Percentiles rank a stretch among this genome's conserved stretches.
Evolutionary conservation across 2,888 invertebrate species (phyloP).

Genomic region (Ctena decussata): DNA sequence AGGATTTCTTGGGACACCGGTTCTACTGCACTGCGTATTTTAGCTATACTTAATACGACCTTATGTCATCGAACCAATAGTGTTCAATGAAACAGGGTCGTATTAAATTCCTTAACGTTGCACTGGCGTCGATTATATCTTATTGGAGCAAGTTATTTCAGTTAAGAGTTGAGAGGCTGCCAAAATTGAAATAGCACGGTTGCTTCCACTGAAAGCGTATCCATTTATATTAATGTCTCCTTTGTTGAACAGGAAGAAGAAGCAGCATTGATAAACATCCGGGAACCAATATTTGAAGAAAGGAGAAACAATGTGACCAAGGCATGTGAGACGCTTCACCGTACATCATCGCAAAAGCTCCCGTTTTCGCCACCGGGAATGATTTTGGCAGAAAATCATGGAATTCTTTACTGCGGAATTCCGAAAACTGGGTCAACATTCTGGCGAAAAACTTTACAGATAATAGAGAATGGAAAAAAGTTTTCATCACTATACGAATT

Average conservation of each 20-base stretch:
- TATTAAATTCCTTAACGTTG: too few species aligned
- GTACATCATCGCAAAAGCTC: not conserved
- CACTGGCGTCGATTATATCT: too few species aligned
- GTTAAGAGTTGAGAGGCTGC: too few species aligned
- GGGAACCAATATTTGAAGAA: not conserved
- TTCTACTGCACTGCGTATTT: too few species aligned
- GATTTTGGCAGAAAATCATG: not conserved
- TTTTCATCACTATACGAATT: not conserved
- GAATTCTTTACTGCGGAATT: not conserved
- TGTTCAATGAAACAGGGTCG: too few species aligned
- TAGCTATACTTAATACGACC: too few species aligned
- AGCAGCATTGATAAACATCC: not conserved
- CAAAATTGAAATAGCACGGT: too few species aligned
- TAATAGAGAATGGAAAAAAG: not conserved
- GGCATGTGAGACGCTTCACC: not conserved
- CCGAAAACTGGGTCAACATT: conserved; percentile 10
- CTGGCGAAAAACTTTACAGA: not conserved
- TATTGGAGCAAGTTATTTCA: too few species aligned
- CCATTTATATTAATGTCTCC: too few species aligned
- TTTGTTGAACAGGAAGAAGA: not conserved
- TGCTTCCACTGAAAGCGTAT: too few species aligned
- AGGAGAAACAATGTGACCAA: not conserved
- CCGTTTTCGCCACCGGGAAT: not conserved
- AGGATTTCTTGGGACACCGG: too few species aligned
- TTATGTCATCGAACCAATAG: too few species aligned